Conservation (phyloP, 2,888 invertebrate genomes). For the Volucella bombylans region DNA sequence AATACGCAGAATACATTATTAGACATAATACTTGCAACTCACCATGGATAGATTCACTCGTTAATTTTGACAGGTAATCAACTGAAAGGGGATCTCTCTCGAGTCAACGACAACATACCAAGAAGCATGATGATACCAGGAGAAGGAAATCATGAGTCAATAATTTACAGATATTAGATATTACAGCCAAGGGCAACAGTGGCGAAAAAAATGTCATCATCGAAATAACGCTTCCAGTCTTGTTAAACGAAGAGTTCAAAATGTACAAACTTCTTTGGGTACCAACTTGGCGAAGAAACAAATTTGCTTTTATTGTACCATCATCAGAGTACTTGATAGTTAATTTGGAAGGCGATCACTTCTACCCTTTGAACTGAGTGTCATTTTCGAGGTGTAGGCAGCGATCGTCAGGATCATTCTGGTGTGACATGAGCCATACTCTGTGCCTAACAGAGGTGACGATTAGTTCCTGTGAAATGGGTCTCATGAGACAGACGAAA, state of each 20-base stretch:
- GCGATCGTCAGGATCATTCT: too few relatives aligned
- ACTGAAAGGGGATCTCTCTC: too few relatives aligned
- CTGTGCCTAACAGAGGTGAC: background rate
- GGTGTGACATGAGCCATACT: background rate
- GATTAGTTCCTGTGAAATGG: background rate
- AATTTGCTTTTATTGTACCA: too few relatives aligned
- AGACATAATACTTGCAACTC: background rate
- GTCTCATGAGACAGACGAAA: background rate
- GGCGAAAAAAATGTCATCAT: too few relatives aligned
- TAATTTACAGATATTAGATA: conserved; percentile 16
- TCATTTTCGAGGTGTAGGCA: too few relatives aligned
- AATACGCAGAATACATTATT: conserved; percentile 7
- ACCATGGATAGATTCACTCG: background rate
- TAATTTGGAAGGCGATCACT: too few relatives aligned
- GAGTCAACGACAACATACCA: conserved; percentile 9
- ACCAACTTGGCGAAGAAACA: too few relatives aligned
- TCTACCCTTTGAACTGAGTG: too few relatives aligned
- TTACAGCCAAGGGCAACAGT: background rate
- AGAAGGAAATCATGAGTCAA: conserved; percentile 14
- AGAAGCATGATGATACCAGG: conserved; percentile 15
- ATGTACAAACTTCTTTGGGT: too few relatives aligned
- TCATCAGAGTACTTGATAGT: too few relatives aligned
- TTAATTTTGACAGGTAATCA: conserved; percentile 5
- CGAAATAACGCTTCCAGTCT: too few relatives aligned
- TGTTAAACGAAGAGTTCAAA: too few relatives aligned